Evolutionary conservation across 2,797 vertebrate genomes (phyloP).

Genomic region (Hemibagrus guttatus): DNA sequence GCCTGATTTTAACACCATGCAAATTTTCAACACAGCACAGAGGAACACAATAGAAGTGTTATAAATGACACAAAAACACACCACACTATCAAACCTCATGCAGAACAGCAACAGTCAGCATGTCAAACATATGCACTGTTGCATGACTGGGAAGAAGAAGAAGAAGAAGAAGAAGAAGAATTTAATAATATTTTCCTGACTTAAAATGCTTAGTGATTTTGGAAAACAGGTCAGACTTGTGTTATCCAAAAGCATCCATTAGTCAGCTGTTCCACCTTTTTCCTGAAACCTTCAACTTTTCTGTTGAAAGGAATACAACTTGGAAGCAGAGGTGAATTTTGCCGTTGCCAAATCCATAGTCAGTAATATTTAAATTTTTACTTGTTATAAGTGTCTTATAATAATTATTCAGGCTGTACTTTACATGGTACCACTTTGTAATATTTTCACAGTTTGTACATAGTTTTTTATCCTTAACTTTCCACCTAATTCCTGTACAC

Average conservation of each 20-base stretch:
- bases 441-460: not conserved
- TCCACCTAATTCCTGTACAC: not conserved
- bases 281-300: not conserved
- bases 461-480: not conserved
- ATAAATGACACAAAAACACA: not conserved
- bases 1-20: conserved; percentile 18
- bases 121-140: not conserved
- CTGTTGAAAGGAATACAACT: not conserved
- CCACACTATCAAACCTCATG: not conserved
- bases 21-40: not conserved
- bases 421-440: not conserved
- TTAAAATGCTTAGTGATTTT: not conserved
- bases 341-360: not conserved
- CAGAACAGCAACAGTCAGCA: not conserved
- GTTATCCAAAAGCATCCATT: not conserved
- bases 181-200: not conserved
- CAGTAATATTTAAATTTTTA: not conserved
- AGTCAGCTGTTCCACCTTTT: not conserved
- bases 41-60: conserved; percentile 13
- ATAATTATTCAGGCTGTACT: not conserved
- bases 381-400: not conserved
- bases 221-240: not conserved
- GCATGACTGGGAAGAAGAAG: not conserved
- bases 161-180: not conserved
- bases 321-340: not conserved